A percentile compares a stretch with the other conserved stretches of the same genome.
Evolutionary conservation across 2,888 invertebrate species (phyloP).

Genomic region (Belgica antarctica): DNA sequence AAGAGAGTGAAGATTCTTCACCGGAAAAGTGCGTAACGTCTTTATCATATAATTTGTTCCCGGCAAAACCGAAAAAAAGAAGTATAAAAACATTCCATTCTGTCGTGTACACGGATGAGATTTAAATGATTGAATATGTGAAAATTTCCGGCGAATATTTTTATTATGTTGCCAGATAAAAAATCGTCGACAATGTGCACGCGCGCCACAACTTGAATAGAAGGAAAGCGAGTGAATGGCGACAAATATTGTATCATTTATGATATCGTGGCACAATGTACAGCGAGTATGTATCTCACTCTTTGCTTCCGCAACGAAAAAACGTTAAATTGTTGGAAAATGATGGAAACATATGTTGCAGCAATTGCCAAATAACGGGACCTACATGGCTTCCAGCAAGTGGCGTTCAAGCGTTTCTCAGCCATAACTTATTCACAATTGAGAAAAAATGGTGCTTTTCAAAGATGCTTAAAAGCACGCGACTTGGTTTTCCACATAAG

Average conservation of each 20-base stretch:
- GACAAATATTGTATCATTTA: neutral
- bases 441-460: too few species aligned
- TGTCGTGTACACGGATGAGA: neutral
- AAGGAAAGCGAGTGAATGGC: neutral
- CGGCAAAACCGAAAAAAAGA: neutral
- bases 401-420: too few species aligned
- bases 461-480: too few species aligned
- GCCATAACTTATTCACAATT: too few species aligned
- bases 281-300: neutral
- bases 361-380: too few species aligned
- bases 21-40: slow-evolving; percentile 12
- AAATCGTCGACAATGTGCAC: neutral
- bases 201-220: neutral
- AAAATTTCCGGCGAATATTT: slow-evolving; percentile 11
- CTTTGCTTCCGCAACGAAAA: neutral
- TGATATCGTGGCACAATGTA: neutral
- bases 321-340: neutral
- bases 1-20: too few species aligned
- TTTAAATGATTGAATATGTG: slow-evolving; percentile 25
- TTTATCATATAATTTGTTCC: slow-evolving; percentile 1
- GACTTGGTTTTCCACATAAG: too few species aligned
- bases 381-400: too few species aligned
- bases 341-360: slow-evolving; percentile 3
- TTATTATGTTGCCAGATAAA: neutral
- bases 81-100: neutral